Conservation (phyloP, 1,140 invertebrate species). For the Planococcus citri region DNA sequence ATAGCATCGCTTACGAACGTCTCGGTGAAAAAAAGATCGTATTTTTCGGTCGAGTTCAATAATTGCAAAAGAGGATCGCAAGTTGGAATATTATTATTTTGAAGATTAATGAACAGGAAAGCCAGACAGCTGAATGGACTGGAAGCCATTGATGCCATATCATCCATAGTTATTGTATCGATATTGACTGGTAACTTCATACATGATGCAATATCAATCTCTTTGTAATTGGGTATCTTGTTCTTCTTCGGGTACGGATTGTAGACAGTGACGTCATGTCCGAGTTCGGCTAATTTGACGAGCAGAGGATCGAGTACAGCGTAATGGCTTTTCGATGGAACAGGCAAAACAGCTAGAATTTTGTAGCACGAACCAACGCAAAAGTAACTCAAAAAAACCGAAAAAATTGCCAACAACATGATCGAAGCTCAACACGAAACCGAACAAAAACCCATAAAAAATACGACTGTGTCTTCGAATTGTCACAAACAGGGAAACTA, state of each 20-base stretch:
- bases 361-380: neutral
- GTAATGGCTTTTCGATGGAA: slow-evolving; percentile 32
- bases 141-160: neutral
- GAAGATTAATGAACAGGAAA: neutral
- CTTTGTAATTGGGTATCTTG: slow-evolving; percentile 38
- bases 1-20: slow-evolving; percentile 28
- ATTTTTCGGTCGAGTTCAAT: too few species aligned
- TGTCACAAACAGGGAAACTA: too few species aligned
- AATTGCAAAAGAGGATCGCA: slow-evolving; percentile 13
- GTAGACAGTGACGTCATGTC: slow-evolving; percentile 31
- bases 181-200: neutral
- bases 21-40: slow-evolving; percentile 28
- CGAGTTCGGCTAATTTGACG: slow-evolving; percentile 29
- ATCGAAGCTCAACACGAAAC: too few species aligned
- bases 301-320: slow-evolving; percentile 31
- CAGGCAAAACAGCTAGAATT: slow-evolving; percentile 32
- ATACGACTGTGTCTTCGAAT: too few species aligned
- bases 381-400: too few species aligned
- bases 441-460: too few species aligned
- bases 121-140: neutral
- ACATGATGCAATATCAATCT: slow-evolving; percentile 32
- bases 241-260: slow-evolving; percentile 37
- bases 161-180: neutral
- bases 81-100: slow-evolving; percentile 27
- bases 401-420: too few species aligned